Percentiles rank a stretch among this genome's conserved stretches.
Conservation (phyloP, 1,140 invertebrate genomes). For the Brachionus calyciflorus region DNA sequence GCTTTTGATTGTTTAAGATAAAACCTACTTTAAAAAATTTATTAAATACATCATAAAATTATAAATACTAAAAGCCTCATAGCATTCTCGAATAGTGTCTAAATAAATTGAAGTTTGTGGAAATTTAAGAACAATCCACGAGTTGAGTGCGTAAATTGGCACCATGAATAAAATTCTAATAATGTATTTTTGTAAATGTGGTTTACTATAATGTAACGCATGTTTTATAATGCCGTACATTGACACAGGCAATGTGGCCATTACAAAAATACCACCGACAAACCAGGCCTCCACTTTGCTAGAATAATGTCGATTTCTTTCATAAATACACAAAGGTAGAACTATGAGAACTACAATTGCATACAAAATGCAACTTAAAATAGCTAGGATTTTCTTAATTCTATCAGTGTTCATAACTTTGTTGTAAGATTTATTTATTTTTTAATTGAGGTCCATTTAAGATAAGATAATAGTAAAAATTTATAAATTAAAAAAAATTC, state of each 20-base stretch:
- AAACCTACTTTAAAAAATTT: conserved; percentile 64
- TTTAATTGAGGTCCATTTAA: conserved; percentile 1
- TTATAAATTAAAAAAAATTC: neutral
- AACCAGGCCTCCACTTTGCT: conserved; percentile 67
- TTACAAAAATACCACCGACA: conserved; percentile 82
- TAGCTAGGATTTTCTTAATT: conserved; percentile 21
- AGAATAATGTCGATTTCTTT: conserved; percentile 60
- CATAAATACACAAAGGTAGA: conserved; percentile 74
- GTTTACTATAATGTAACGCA: conserved; percentile 86
- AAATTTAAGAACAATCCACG: conserved; percentile 67
- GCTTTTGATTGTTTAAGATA: neutral
- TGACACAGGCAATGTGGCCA: conserved; percentile 82
- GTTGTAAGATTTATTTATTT: neutral
- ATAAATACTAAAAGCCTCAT: conserved; percentile 91
- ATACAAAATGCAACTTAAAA: conserved; percentile 67
- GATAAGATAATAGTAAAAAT: neutral
- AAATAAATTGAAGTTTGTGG: conserved; percentile 82
- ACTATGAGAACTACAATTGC: conserved; percentile 75
- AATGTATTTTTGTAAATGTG: conserved; percentile 86
- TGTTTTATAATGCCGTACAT: conserved; percentile 91
- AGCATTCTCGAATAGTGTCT: conserved; percentile 86
- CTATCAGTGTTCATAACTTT: conserved; percentile 6
- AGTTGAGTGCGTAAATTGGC: conserved; percentile 89
- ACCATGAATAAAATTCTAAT: conserved; percentile 95
- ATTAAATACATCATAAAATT: conserved; percentile 93